Base-by-base conservation (phyloP, 2,113 vertebrate species). In the Triplophysa siluroides region DNA sequence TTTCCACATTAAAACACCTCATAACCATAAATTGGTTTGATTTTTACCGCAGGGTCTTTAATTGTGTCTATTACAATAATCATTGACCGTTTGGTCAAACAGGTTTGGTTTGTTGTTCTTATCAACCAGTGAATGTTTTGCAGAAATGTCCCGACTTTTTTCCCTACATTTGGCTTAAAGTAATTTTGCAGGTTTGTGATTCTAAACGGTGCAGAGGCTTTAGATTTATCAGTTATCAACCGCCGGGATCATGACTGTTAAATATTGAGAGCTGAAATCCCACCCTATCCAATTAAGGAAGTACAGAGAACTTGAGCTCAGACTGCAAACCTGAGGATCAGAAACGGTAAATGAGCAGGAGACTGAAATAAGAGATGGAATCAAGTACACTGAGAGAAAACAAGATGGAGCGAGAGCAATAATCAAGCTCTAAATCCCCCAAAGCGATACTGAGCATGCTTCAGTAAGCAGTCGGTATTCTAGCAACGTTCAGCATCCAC, bases 391-490 rank as follows among this genome's bases (percentile, higher is more conserved):
- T 14, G n/a, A 60, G 21, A 58, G 14, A 41, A 62, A 19, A 21
- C 41, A 56, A 76, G 29, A 54, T 47, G 5, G 66, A 23, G 11
- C 41, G 29, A 38, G 29, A 74, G 61, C 75, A 47, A n/a, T 62
- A 73, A 41, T 76, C 66, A 65, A 43, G 63, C 63, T 68, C 52
- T 76, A 77, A 73, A 78, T 58, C 79, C 77, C 61, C 79, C 38
- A 12, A 29, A 50, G 72, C 47, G 38, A 78, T 58, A 63, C 62
- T 50, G 76, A 43, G 4, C 50, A 78, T 41, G 80, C 73, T 73
- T 74, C 43, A 64, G 67, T 80, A 52, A 86, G 47, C 82, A 65
- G 24, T 62, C 43, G 82, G 62, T 84, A 82, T 86, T 80, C 47
- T 68, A 82, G 68, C 58, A 77, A 81, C 79, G 45, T 60, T 63